These are phyloP conservation scores for Noturus placidus DNA, from an alignment of 2,113 vertebrate species.

Conservation along the genomic window DNA sequence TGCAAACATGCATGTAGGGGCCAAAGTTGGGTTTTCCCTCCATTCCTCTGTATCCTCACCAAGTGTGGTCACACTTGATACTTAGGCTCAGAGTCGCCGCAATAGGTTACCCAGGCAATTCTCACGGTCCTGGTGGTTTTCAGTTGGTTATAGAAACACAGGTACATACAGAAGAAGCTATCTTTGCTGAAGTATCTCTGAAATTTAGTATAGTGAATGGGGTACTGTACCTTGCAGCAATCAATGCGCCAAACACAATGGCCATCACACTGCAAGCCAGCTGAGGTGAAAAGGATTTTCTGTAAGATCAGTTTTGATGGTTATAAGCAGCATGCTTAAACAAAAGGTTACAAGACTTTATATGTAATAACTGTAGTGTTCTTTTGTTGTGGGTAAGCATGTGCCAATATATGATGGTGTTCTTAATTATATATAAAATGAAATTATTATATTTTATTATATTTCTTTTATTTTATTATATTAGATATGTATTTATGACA, in stretches of 20 bases:
- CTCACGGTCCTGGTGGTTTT: neutral
- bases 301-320: conserved; percentile 57
- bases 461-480: too few relatives aligned
- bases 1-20: neutral
- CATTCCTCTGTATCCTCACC: neutral
- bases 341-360: neutral
- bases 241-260: conserved; percentile 84
- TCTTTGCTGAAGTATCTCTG: neutral
- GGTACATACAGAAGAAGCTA: neutral
- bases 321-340: conserved; percentile 5
- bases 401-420: neutral
- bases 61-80: neutral
- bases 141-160: neutral
- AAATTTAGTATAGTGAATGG: too few relatives aligned
- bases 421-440: neutral
- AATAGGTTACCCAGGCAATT: neutral
- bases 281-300: conserved; percentile 77
- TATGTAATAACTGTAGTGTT: neutral
- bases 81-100: neutral
- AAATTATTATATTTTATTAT: neutral
- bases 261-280: conserved; percentile 77
- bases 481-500: neutral
- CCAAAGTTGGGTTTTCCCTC: neutral
- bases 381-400: neutral
- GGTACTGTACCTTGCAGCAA: conserved; percentile 84